Evolutionary conservation across 92 coral and sea anemone genomes (phyloP), one percentile per base, ranked within the genome.

Genomic region (Zoanthus sociatus): DNA sequence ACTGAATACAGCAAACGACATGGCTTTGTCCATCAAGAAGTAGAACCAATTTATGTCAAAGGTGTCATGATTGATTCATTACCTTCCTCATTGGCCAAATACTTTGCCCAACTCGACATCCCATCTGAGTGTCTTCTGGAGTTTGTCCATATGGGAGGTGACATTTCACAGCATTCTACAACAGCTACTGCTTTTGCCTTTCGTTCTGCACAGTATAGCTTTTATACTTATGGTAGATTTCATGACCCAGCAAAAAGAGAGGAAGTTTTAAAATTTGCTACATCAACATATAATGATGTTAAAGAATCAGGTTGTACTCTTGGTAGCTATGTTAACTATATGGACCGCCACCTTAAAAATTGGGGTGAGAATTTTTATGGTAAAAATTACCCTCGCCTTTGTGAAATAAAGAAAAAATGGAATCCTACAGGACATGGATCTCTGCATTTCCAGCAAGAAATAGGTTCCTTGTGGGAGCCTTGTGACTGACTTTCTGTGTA

Each of bases 61-160:
- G 98, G 98, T 7, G 92, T 78, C 0, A 94, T 94, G 98, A 91
- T 94, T 20, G 72, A 92, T 4, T 74, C 91, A 17, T 50, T 94
- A 3, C 91, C 95, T 1, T 84, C 94, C 11, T 15, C 77, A 11
- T 68, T 94, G 88, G 94, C 95, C 51, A 86, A 92, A 54, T 92
- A 92, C 81, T 92, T 94, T 70, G 90, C 94, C 10, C 10, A 42
- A 4, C 21, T 94, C 44, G 90, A 92, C 3, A 92, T 94, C 66
- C 95, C 94, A 46, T 46, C 92, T 13, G 95, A 88, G 67, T 94
- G 98, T 64, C 94, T 94, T 1, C 76, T 94, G 7, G 98, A 94
- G 84, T 91, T 94, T 90, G 95, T 92, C 15, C 98, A 94, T 88
- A 94, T 94, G 98, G 98, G 95, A 17, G 98, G 98, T 14, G 95